A percentile compares a stretch with the other conserved stretches of the same genome.
Evolutionary conservation across 2,888 invertebrate species (phyloP).

Genomic region (Chironomus tentans): DNA sequence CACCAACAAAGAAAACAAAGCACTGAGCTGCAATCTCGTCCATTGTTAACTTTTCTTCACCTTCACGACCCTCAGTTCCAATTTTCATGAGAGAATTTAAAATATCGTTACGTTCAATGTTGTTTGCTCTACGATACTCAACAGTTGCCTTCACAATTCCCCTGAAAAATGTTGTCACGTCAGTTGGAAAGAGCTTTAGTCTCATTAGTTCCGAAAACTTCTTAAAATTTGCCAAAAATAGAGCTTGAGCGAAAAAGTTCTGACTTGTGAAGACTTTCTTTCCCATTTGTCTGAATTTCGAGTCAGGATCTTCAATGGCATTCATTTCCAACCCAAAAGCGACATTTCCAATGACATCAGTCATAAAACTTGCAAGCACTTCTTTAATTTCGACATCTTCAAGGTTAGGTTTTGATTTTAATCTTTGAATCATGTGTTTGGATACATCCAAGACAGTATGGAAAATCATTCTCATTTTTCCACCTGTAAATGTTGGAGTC

Average conservation of each 20-base stretch:
- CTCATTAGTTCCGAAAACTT: not conserved
- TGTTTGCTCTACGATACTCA: constrained; percentile 29
- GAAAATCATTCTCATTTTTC: constrained; percentile 39
- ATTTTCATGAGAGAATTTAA: constrained; percentile 36
- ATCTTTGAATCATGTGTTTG: not conserved
- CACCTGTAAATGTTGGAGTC: constrained; percentile 29
- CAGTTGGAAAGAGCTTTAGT: not conserved
- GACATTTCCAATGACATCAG: constrained; percentile 32
- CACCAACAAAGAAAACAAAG: constrained; percentile 43
- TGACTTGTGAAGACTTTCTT: constrained; percentile 20
- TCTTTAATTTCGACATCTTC: constrained; percentile 28
- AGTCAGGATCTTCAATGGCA: constrained; percentile 31
- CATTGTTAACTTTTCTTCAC: constrained; percentile 29
- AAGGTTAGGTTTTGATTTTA: too few relatives aligned
- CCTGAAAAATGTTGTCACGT: not conserved
- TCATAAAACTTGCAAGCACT: constrained; percentile 28
- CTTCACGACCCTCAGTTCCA: constrained; percentile 34
- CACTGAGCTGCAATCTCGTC: constrained; percentile 34
- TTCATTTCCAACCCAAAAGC: constrained; percentile 37
- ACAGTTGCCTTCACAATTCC: constrained; percentile 29
- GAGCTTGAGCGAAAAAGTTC: constrained; percentile 10
- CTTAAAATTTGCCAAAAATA: not conserved
- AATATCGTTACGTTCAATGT: constrained; percentile 34
- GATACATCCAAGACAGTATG: not conserved
- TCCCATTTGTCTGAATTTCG: constrained; percentile 32